Conservation (phyloP, 2,888 invertebrate genomes). For the Diarsia mendica region DNA sequence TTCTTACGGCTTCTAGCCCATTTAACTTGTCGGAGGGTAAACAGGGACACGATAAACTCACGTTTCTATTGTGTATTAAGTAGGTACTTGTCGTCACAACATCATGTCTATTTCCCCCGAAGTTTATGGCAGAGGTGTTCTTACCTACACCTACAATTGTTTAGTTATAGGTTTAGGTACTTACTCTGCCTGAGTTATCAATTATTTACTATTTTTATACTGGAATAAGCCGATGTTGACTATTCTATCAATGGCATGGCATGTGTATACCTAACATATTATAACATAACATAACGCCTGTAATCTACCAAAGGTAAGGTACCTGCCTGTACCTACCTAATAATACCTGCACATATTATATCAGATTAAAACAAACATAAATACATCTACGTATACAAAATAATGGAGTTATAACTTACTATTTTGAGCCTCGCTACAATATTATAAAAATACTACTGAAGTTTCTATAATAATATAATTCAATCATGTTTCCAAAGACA, state of each 20-base stretch:
- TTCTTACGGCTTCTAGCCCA: slow-evolving; percentile 37
- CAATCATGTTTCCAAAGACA: too few relatives aligned
- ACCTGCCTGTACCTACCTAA: too few relatives aligned
- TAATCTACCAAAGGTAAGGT: not conserved
- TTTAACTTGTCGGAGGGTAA: slow-evolving; percentile 29
- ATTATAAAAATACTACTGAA: too few relatives aligned
- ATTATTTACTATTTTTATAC: not conserved
- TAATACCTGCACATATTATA: too few relatives aligned
- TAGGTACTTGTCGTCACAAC: not conserved
- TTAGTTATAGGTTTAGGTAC: not conserved
- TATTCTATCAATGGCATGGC: not conserved
- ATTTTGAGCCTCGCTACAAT: too few relatives aligned
- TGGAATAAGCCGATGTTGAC: not conserved
- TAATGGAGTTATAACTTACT: too few relatives aligned
- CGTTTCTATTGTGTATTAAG: slow-evolving; percentile 26
- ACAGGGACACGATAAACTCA: slow-evolving; percentile 29
- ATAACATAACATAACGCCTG: not conserved
- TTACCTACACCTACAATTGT: not conserved
- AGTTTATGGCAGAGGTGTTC: not conserved
- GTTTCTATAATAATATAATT: too few relatives aligned
- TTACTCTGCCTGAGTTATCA: not conserved
- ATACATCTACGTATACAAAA: too few relatives aligned
- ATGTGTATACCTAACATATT: not conserved
- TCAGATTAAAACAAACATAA: too few relatives aligned
- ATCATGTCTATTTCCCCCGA: not conserved